Evolutionary conservation across 2,113 vertebrate species (phyloP).

Genomic region (Drymodes brunneopygia): DNA sequence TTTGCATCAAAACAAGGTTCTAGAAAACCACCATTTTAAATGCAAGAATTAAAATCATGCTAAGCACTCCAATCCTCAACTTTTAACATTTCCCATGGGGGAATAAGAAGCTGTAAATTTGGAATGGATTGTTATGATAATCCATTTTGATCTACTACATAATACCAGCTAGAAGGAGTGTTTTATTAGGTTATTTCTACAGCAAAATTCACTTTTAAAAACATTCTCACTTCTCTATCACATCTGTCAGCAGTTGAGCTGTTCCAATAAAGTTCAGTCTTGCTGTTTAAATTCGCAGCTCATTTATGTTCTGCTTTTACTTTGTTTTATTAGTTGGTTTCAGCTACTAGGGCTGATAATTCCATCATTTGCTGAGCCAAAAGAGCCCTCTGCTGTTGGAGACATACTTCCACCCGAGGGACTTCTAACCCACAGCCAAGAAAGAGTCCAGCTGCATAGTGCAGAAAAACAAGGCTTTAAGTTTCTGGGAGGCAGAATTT

Average conservation of each 20-base stretch:
- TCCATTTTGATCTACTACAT: background rate
- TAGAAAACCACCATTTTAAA: background rate
- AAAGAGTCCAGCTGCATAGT: background rate
- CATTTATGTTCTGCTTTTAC: background rate
- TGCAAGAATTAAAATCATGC: background rate
- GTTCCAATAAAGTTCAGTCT: background rate
- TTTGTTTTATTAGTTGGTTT: background rate
- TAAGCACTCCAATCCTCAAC: background rate
- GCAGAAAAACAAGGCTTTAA: background rate
- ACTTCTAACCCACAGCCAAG: background rate
- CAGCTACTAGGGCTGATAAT: background rate
- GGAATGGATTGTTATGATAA: background rate
- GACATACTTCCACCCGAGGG: background rate
- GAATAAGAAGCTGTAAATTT: background rate
- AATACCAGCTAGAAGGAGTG: background rate
- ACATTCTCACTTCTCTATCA: background rate
- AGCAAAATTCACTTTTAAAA: background rate
- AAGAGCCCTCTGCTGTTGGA: conserved; percentile 44
- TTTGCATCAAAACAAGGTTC: background rate
- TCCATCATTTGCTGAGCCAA: background rate
- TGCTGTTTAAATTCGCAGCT: background rate
- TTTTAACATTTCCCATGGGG: background rate
- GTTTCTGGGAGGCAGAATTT: background rate
- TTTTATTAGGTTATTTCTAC: background rate
- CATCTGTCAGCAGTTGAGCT: background rate